Evolutionary conservation across 2,113 vertebrate genomes (phyloP).

Genomic region (Atherinomorus stipes): DNA sequence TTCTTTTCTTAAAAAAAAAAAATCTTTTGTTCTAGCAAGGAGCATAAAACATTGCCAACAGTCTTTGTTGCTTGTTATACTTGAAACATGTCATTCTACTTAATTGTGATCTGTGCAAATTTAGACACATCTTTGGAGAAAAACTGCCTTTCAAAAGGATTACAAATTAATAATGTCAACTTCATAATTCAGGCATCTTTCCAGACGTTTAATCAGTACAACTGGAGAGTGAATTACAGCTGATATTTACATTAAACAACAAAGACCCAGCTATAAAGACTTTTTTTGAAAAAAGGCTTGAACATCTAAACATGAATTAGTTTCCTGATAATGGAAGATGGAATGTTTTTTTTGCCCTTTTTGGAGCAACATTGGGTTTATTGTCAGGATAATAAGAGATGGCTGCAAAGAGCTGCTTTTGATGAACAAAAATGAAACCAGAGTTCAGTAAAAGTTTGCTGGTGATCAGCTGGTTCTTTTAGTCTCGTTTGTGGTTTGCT

Average conservation of each 20-base stretch:
- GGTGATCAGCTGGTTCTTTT: conserved; percentile 25
- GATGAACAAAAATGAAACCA: conserved; percentile 59
- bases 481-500: conserved; percentile 32
- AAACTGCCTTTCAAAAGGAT: conserved; percentile 2
- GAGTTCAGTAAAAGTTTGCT: conserved; percentile 46
- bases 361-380: conserved; percentile 21
- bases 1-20: no score
- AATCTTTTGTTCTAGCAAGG: no score
- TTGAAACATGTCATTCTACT: background rate
- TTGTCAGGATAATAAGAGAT: conserved; percentile 28
- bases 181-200: conserved; percentile 41
- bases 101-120: conserved; percentile 38
- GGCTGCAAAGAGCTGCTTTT: conserved; percentile 52
- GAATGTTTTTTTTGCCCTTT: conserved; percentile 39
- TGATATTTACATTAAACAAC: conserved; percentile 35
- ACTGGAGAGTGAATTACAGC: conserved; percentile 20
- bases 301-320: background rate
- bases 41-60: no score
- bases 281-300: conserved; percentile 27
- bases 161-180: conserved; percentile 27
- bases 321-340: conserved; percentile 44
- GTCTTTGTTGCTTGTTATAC: no score
- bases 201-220: conserved; percentile 19
- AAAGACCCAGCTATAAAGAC: conserved; percentile 33
- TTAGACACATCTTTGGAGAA: conserved; percentile 23